phyloP scores from a whole-genome alignment of 2,113 vertebrate genomes.

The Charadrius vociferus region DNA sequence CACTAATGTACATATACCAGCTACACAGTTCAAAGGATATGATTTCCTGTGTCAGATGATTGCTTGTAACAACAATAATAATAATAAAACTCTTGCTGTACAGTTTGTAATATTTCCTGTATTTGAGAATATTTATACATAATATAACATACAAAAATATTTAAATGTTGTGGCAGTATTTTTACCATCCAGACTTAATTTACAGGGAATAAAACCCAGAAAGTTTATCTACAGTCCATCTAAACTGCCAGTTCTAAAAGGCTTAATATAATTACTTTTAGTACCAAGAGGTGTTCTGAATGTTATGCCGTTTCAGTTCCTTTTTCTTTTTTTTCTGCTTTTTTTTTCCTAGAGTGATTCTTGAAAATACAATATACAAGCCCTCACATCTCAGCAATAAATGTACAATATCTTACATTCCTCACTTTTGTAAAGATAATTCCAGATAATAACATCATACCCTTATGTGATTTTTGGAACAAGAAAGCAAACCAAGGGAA shows the following conservation, averaged over 20 bases:
- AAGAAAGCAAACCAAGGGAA: background rate
- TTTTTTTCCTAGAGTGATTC: background rate
- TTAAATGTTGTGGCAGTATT: slow-evolving; percentile 48
- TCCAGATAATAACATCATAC: background rate
- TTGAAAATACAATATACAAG: slow-evolving; percentile 44
- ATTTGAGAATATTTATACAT: slow-evolving; percentile 59
- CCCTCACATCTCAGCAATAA: slow-evolving; percentile 1
- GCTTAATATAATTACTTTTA: background rate
- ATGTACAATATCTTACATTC: slow-evolving; percentile 61
- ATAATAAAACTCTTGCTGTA: slow-evolving; percentile 60
- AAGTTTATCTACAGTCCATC: slow-evolving; percentile 37
- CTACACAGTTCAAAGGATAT: slow-evolving; percentile 80
- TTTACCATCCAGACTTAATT: slow-evolving; percentile 50
- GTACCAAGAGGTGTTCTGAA: background rate
- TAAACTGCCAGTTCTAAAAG: slow-evolving; percentile 19
- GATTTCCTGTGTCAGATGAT: slow-evolving; percentile 81
- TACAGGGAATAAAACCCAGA: slow-evolving; percentile 23
- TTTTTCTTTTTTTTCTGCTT: background rate
- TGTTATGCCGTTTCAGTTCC: background rate
- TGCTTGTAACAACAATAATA: slow-evolving; percentile 10
- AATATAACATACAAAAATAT: slow-evolving; percentile 57
- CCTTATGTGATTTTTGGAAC: background rate
- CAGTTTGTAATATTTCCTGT: slow-evolving; percentile 38
- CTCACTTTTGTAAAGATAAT: slow-evolving; percentile 5
- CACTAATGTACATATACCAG: slow-evolving; percentile 55